These are phyloP conservation scores for Neoascia interrupta DNA, from an alignment of 2,888 invertebrate species.

Conservation along the genomic window DNA sequence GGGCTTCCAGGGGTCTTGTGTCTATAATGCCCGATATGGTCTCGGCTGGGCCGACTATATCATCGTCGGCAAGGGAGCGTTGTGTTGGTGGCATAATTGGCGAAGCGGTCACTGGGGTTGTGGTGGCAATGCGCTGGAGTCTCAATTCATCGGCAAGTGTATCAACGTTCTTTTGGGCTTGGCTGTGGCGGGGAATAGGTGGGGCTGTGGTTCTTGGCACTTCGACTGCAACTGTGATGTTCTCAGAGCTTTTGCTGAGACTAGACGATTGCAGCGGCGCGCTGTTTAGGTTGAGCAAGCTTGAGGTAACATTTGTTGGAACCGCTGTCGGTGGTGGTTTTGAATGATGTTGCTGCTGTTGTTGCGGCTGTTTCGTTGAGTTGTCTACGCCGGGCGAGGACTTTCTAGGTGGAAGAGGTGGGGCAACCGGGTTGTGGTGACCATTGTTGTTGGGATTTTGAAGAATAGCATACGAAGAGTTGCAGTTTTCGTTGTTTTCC, in stretches of 20 bases:
- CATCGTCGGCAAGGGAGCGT: constrained; percentile 74
- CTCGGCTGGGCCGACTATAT: constrained; percentile 85
- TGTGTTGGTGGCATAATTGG: constrained; percentile 67
- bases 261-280: constrained; percentile 54
- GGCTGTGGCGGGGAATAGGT: constrained; percentile 78
- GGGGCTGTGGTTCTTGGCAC: constrained; percentile 78
- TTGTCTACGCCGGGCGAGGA: constrained; percentile 79
- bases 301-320: constrained; percentile 53
- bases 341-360: constrained; percentile 69
- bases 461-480: constrained; percentile 76
- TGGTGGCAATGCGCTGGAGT: constrained; percentile 74
- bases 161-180: constrained; percentile 72
- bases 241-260: constrained; percentile 75
- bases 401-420: constrained; percentile 83
- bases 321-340: constrained; percentile 46
- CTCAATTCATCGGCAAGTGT: constrained; percentile 77
- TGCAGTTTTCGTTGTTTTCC: constrained; percentile 75
- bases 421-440: constrained; percentile 76
- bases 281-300: constrained; percentile 56
- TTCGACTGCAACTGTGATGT: constrained; percentile 73
- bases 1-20: constrained; percentile 80
- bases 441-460: constrained; percentile 74
- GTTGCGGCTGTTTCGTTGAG: constrained; percentile 71
- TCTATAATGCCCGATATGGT: constrained; percentile 87
- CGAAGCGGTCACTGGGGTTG: constrained; percentile 54